Percentiles rank a stretch among this genome's conserved stretches.
These are phyloP conservation scores for Coregonus clupeaformis DNA, from an alignment of 2,113 vertebrate genomes.

Conservation along the genomic window DNA sequence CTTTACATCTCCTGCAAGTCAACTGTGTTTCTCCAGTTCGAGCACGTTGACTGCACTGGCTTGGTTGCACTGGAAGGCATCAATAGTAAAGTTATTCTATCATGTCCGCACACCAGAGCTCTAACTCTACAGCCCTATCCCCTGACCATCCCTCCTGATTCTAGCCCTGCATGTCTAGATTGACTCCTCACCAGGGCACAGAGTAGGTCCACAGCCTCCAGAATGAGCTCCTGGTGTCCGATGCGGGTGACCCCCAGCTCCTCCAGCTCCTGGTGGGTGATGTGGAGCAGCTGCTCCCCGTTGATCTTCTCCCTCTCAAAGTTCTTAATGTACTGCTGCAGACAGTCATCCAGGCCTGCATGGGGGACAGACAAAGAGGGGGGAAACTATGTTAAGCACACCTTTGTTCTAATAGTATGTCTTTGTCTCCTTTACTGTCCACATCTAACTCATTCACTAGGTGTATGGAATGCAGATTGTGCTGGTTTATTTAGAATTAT, in stretches of 20 bases:
- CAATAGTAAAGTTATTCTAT: no score
- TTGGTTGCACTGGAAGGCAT: no score
- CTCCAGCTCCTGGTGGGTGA: conserved; percentile 88
- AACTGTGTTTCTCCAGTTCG: no score
- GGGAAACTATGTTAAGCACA: neutral
- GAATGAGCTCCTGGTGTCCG: conserved; percentile 89
- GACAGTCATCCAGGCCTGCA: conserved; percentile 86
- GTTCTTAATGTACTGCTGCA: conserved; percentile 90
- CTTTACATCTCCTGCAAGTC: no score
- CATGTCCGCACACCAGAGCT: no score
- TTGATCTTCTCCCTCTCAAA: conserved; percentile 89
- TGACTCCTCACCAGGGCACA: conserved; percentile 81
- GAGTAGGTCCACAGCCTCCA: conserved; percentile 88
- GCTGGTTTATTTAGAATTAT: no score
- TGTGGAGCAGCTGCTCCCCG: conserved; percentile 86
- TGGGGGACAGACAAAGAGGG: neutral
- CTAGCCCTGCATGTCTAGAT: neutral
- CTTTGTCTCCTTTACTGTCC: no score
- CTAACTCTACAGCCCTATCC: no score
- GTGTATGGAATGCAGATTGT: neutral
- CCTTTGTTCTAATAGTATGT: neutral
- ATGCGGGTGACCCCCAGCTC: conserved; percentile 85
- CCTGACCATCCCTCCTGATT: no score
- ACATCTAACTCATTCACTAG: conserved; percentile 10
- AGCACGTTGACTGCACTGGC: no score